A percentile compares a stretch with the other conserved stretches of the same genome.
Conservation (phyloP, 2,797 vertebrate genomes). For the Atherinosoma microstoma region DNA sequence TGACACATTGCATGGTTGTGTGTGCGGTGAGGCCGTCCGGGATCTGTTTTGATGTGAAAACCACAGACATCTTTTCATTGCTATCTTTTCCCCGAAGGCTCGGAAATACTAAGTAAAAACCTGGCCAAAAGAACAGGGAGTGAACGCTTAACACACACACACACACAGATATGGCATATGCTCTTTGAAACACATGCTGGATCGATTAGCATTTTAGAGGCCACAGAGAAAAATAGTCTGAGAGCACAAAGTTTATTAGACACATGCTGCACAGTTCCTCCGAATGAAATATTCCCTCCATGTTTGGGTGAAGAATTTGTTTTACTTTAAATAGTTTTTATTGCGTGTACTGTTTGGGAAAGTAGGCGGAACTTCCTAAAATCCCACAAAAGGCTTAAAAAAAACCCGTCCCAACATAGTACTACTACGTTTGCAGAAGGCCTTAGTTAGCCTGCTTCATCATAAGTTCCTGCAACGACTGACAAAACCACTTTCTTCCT, state of each 20-base stretch:
- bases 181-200: slow-evolving; percentile 65
- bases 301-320: slow-evolving; percentile 20
- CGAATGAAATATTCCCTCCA: slow-evolving; percentile 42
- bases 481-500: slow-evolving; percentile 1
- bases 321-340: slow-evolving; percentile 41
- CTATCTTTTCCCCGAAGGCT: slow-evolving; percentile 57
- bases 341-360: slow-evolving; percentile 23
- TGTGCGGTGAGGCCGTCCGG: slow-evolving; percentile 25
- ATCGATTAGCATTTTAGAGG: slow-evolving; percentile 72
- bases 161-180: slow-evolving; percentile 24
- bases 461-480: slow-evolving; percentile 11
- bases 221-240: slow-evolving; percentile 54
- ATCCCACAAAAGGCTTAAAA: slow-evolving; percentile 30
- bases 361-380: slow-evolving; percentile 22
- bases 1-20: slow-evolving; percentile 44
- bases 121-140: slow-evolving; percentile 64
- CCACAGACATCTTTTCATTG: slow-evolving; percentile 60
- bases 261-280: slow-evolving; percentile 48
- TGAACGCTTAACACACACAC: slow-evolving; percentile 47
- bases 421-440: not conserved
- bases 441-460: slow-evolving; percentile 9
- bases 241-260: slow-evolving; percentile 63
- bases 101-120: slow-evolving; percentile 59
- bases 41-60: slow-evolving; percentile 64
- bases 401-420: not conserved